Base-by-base conservation (phyloP, 1,140 invertebrate species). In the Aphidius ervi region DNA sequence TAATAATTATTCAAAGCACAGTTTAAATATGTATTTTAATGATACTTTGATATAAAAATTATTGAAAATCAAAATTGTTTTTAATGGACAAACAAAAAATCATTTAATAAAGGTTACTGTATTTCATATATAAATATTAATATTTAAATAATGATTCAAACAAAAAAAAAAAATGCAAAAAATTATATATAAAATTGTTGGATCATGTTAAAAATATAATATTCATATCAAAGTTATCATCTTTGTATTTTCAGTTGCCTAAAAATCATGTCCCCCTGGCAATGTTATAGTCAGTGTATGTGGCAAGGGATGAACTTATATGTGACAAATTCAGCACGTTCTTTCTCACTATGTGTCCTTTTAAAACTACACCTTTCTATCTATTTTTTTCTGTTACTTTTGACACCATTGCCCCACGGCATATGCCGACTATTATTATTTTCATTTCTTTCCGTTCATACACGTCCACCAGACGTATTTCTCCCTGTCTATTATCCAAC, bases 381-480 rank as follows among this genome's bases (percentile, higher is more conserved):
- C 31, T 57, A n/a, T 42, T 46, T 16, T 16, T 16, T 40, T 9
- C 46, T 58, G 45, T 39, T 49, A 20, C 37, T 16, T 49, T 31
- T 52, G 55, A 56, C 56, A 50, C 52, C 54, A 41, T 55, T 63
- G 49, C 50, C 45, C 61, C 46, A 47, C 49, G 60, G 46, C 54
- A 49, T 47, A 49, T 54, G 47, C 20, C 52, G 58, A 52, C 62
- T 63, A 63, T 63, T 63, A 63, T 63, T 63, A 63, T 63, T 63
- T 63, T 63, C 62, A 63, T 63, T 47, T 52, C 55, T 45, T 45
- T 52, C 46, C 53, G 47, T 46, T 53, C 62, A 6, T 9, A 23
- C 37, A 37, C 43, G 9, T 50, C 57, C 46, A 48, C 46, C 46
- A 50, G 56, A 40, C 58, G 40, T 47, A 52, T 54, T 54, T 50